phyloP scores from a whole-genome alignment of 2,888 invertebrate genomes.

The Cactoblastis cactorum region DNA sequence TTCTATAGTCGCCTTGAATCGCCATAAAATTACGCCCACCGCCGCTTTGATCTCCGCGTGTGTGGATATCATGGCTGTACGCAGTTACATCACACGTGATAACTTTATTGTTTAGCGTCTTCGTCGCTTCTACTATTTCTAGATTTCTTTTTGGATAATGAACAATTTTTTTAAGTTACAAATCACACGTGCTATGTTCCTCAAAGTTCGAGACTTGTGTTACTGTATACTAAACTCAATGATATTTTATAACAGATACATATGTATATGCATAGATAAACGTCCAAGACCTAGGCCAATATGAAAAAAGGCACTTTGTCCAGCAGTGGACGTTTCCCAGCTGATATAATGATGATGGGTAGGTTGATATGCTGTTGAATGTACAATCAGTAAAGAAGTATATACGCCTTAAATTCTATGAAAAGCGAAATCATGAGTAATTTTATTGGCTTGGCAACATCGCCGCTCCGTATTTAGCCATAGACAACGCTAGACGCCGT shows the following conservation, averaged over 20 bases:
- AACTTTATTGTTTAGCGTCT: slow-evolving; percentile 10
- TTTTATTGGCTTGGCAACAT: slow-evolving; percentile 27
- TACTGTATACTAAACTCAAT: too few relatives aligned
- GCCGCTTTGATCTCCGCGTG: neutral
- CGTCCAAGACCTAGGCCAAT: too few relatives aligned
- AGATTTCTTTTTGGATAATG: neutral
- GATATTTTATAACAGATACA: too few relatives aligned
- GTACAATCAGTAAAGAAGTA: neutral
- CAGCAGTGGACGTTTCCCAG: too few relatives aligned
- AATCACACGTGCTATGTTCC: too few relatives aligned
- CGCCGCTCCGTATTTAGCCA: slow-evolving; percentile 18
- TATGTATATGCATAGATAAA: too few relatives aligned
- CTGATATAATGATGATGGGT: too few relatives aligned
- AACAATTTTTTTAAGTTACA: neutral
- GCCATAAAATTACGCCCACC: neutral
- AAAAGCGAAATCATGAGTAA: slow-evolving; percentile 27
- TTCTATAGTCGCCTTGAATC: neutral
- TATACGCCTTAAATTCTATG: slow-evolving; percentile 9
- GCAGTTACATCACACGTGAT: neutral
- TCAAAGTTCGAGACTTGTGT: too few relatives aligned
- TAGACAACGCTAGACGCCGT: neutral
- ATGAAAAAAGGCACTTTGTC: too few relatives aligned
- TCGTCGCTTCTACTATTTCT: neutral
- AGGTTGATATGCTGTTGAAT: neutral
- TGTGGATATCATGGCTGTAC: neutral